Percentiles rank a stretch among this genome's conserved stretches.
These are phyloP conservation scores for Equus przewalskii DNA, from an alignment of 2,113 vertebrate species.

Conservation along the genomic window DNA sequence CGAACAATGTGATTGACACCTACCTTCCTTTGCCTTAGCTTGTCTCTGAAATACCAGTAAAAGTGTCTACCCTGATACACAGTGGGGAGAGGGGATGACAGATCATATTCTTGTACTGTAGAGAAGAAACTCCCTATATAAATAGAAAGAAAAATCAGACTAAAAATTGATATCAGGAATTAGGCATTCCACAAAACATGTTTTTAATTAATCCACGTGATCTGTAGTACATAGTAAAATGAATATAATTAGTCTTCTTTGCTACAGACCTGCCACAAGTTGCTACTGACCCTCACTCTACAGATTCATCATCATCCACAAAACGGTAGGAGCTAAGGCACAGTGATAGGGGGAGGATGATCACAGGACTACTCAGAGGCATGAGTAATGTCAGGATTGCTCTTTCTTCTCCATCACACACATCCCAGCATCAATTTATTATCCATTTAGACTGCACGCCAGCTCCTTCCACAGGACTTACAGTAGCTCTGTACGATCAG, in stretches of 20 bases:
- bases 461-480: constrained; percentile 38
- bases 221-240: background rate
- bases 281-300: background rate
- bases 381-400: background rate
- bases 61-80: background rate
- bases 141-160: constrained; percentile 26
- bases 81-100: background rate
- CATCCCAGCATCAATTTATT: background rate
- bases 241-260: background rate
- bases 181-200: background rate
- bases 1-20: background rate
- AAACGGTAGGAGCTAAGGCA: background rate
- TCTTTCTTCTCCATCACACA: background rate
- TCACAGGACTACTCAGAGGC: background rate
- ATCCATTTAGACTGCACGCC: background rate
- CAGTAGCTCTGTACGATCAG: background rate
- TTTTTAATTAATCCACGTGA: background rate
- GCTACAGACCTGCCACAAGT: background rate
- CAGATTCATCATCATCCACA: background rate
- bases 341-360: too few relatives aligned
- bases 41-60: constrained; percentile 36
- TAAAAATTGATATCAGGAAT: background rate
- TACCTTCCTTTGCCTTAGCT: constrained; percentile 1
- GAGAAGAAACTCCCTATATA: background rate
- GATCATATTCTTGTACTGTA: background rate